Percentiles rank a stretch among this genome's conserved stretches.
phyloP scores from a whole-genome alignment of 2,113 vertebrate species.

The Prietella phreatophila region DNA sequence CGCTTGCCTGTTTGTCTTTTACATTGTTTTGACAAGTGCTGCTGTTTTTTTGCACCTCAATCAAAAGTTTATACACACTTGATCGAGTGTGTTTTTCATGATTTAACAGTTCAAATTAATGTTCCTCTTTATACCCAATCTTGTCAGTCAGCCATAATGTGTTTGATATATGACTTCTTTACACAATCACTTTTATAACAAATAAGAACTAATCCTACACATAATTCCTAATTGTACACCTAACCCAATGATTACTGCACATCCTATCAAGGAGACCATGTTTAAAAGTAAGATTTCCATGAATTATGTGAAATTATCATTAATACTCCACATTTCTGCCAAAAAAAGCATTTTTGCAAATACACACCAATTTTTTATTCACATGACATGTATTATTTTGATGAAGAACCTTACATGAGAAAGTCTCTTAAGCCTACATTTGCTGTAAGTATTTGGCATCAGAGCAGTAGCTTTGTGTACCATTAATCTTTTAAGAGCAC shows the following conservation, averaged over 20 bases:
- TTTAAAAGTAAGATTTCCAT: background rate
- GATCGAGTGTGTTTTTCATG: background rate
- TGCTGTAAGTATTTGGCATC: too few species aligned
- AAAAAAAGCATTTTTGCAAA: background rate
- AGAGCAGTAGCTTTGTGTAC: too few species aligned
- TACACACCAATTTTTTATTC: background rate
- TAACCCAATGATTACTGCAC: background rate
- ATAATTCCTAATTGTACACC: background rate
- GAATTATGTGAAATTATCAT: background rate
- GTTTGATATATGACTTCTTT: background rate
- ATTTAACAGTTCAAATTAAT: background rate
- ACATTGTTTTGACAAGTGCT: conserved; percentile 1
- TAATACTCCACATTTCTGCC: background rate
- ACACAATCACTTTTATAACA: background rate
- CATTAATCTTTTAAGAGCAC: background rate
- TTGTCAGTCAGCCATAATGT: background rate
- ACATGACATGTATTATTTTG: background rate
- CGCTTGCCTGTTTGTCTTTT: conserved; percentile 1
- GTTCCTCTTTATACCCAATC: background rate
- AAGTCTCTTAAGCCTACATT: too few species aligned
- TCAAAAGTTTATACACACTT: background rate
- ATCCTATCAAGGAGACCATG: background rate
- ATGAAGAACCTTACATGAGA: background rate
- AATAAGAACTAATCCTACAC: background rate
- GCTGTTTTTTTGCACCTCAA: background rate